Conservation (phyloP, 2,113 vertebrate genomes). For the Alligator mississippiensis region DNA sequence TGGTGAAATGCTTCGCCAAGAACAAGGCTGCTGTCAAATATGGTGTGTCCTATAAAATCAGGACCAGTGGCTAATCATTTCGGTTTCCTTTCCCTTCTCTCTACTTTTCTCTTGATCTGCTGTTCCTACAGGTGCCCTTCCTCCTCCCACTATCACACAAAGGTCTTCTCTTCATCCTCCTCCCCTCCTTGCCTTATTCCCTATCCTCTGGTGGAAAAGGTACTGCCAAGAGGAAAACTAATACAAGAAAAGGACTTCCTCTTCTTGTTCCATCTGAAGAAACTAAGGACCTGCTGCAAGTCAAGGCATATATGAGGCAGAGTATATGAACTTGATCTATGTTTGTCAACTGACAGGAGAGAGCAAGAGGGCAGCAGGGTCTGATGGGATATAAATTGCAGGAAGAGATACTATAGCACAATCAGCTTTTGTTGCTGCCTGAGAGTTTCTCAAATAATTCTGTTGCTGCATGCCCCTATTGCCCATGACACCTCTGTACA, state of each 20-base stretch:
- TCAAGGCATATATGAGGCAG: background rate
- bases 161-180: background rate
- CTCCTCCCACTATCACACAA: background rate
- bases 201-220: background rate
- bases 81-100: background rate
- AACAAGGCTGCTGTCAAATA: background rate
- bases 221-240: background rate
- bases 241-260: background rate
- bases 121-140: accelerated
- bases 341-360: too few relatives aligned
- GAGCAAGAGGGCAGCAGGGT: background rate
- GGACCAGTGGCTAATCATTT: background rate
- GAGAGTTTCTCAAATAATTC: background rate
- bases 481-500: background rate
- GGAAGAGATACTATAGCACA: background rate
- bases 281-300: background rate
- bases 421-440: background rate
- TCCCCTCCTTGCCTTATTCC: accelerated
- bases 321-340: too few relatives aligned
- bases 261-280: background rate
- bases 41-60: background rate
- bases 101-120: background rate
- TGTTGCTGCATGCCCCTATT: background rate
- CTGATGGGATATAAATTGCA: background rate
- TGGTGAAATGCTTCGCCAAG: accelerated